These are phyloP conservation scores for Gymnarchus niloticus DNA, from an alignment of 2,113 vertebrate genomes.

Conservation along the genomic window DNA sequence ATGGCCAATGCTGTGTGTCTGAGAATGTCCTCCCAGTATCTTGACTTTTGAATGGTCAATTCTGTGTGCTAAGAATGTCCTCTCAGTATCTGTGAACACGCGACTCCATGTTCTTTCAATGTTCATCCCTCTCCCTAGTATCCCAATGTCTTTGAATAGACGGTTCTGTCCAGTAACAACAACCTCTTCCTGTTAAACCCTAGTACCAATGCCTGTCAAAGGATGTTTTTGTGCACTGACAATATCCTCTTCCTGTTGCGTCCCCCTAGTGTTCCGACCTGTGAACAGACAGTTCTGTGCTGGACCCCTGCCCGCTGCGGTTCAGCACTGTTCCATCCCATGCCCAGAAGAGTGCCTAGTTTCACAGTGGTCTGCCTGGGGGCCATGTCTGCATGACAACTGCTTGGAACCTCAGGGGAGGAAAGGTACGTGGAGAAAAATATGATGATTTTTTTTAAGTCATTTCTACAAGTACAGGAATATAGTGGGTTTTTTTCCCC, in stretches of 20 bases:
- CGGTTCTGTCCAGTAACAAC: not conserved
- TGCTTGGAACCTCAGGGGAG: slow-evolving; percentile 73
- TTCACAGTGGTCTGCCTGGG: slow-evolving; percentile 80
- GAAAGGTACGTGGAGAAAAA: slow-evolving; percentile 69
- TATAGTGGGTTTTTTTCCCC: no score
- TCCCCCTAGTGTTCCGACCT: slow-evolving; percentile 72
- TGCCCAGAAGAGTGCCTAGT: slow-evolving; percentile 73
- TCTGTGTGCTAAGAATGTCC: not conserved
- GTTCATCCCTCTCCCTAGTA: not conserved
- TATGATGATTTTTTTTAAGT: no score
- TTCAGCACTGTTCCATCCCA: slow-evolving; percentile 71
- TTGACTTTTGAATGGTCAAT: not conserved
- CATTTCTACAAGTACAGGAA: no score
- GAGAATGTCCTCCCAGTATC: no score
- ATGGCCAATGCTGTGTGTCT: not conserved
- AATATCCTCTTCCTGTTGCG: not conserved
- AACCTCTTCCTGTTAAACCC: not conserved
- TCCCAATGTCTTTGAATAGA: not conserved
- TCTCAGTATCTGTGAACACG: not conserved
- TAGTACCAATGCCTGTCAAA: not conserved
- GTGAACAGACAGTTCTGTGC: slow-evolving; percentile 70
- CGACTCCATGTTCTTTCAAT: not conserved
- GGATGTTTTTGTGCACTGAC: not conserved
- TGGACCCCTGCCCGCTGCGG: slow-evolving; percentile 61
- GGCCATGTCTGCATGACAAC: slow-evolving; percentile 74